Evolutionary conservation across 2,797 vertebrate genomes (phyloP).

Genomic region (Pogoniulus pusillus): DNA sequence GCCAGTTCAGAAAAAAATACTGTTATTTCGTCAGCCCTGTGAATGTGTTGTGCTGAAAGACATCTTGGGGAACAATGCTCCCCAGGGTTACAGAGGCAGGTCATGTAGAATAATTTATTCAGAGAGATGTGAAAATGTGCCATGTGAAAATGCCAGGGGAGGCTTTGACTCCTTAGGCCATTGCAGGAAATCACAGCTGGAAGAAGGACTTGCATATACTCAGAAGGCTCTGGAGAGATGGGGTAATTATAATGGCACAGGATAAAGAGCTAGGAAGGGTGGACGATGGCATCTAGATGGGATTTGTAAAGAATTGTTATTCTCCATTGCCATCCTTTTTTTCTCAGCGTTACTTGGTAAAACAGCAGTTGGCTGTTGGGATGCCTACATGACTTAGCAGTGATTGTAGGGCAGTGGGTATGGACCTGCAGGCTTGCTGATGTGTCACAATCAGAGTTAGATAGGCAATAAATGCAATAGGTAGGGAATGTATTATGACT

Average conservation of each 20-base stretch:
- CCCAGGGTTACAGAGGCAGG: background rate
- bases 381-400: slow-evolving; percentile 35
- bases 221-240: background rate
- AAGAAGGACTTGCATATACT: background rate
- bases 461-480: background rate
- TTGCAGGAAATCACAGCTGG: slow-evolving; percentile 29
- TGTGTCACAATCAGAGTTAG: background rate
- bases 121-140: no score
- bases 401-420: background rate
- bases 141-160: slow-evolving; percentile 22
- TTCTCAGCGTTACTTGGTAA: background rate
- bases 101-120: slow-evolving; percentile 32
- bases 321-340: rapidly evolving
- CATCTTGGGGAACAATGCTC: slow-evolving; percentile 11
- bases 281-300: background rate
- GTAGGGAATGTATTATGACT: background rate
- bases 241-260: background rate
- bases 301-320: background rate
- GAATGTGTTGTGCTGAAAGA: background rate
- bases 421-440: background rate
- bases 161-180: slow-evolving; percentile 39
- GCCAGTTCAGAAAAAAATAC: background rate
- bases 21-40: background rate
- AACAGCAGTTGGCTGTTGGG: background rate
- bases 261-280: background rate